phyloP scores from a whole-genome alignment of 2,888 invertebrate genomes.

The Helobdella robusta region DNA sequence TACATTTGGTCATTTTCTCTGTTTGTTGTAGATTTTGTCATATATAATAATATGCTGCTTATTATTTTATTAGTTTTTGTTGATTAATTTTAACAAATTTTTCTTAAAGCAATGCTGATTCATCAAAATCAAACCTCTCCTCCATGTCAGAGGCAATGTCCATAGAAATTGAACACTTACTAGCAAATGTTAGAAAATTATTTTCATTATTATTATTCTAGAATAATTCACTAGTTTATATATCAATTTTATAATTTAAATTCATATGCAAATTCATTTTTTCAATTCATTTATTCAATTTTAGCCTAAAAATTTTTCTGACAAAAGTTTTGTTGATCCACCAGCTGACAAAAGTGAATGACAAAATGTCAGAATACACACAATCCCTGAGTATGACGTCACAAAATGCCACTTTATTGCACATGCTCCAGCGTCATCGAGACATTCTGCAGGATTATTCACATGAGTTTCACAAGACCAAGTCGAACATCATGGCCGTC shows the following conservation, averaged over 20 bases:
- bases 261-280: not conserved
- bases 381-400: slow-evolving; percentile 43
- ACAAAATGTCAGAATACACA: slow-evolving; percentile 50
- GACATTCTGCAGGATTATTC: slow-evolving; percentile 88
- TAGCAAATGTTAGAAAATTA: slow-evolving; percentile 47
- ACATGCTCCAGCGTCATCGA: slow-evolving; percentile 84
- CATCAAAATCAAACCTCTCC: slow-evolving; percentile 9
- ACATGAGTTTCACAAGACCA: slow-evolving; percentile 81
- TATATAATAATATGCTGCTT: no score
- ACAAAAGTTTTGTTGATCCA: not conserved
- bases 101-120: no score
- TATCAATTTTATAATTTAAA: not conserved
- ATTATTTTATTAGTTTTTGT: no score
- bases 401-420: slow-evolving; percentile 68
- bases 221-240: not conserved
- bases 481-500: slow-evolving; percentile 56
- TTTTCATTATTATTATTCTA: slow-evolving; percentile 5
- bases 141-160: slow-evolving; percentile 86
- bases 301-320: not conserved
- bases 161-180: slow-evolving; percentile 76
- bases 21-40: no score
- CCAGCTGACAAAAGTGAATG: slow-evolving; percentile 67
- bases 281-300: not conserved
- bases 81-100: no score
- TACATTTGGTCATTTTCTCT: no score